Conservation (phyloP, 1,140 invertebrate genomes). For the Leptinotarsa undecemlineata region DNA sequence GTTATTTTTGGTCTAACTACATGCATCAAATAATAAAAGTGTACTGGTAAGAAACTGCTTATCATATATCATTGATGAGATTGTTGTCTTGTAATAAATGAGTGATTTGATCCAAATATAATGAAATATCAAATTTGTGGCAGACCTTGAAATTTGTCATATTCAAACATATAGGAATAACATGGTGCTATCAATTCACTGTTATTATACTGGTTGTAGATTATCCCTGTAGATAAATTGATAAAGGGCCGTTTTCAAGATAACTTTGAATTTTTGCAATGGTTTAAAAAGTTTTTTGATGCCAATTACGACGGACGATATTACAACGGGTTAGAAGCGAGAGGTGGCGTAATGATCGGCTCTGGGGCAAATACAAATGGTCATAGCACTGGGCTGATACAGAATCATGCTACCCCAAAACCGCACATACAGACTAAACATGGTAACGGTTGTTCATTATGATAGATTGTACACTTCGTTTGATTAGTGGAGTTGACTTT, state of each 20-base stretch:
- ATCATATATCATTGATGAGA: too few relatives aligned
- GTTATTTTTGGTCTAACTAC: too few relatives aligned
- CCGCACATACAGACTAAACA: conserved; percentile 39
- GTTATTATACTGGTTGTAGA: conserved; percentile 63
- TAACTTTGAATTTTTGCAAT: conserved; percentile 99
- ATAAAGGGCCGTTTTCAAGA: conserved; percentile 98
- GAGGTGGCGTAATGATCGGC: conserved; percentile 75
- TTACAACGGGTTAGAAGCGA: conserved; percentile 88
- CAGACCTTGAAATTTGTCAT: too few relatives aligned
- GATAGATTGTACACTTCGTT: conserved; percentile 4
- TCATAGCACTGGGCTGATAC: conserved; percentile 27
- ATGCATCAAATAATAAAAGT: too few relatives aligned
- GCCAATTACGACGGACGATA: conserved; percentile 96
- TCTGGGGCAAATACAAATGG: conserved; percentile 54
- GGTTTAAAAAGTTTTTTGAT: conserved; percentile 99
- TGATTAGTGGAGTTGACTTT: not conserved
- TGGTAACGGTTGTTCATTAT: conserved; percentile 45
- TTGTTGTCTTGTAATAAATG: too few relatives aligned
- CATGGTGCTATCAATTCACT: not conserved
- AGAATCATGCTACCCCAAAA: conserved; percentile 21
- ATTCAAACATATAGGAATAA: too few relatives aligned
- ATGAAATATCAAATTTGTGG: too few relatives aligned
- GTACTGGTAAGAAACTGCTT: too few relatives aligned
- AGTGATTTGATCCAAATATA: too few relatives aligned
- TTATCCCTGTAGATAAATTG: conserved; percentile 95